These are phyloP conservation scores for Drosophila aff. DNA, from an alignment of 1,140 invertebrate species.

Conservation along the genomic window DNA sequence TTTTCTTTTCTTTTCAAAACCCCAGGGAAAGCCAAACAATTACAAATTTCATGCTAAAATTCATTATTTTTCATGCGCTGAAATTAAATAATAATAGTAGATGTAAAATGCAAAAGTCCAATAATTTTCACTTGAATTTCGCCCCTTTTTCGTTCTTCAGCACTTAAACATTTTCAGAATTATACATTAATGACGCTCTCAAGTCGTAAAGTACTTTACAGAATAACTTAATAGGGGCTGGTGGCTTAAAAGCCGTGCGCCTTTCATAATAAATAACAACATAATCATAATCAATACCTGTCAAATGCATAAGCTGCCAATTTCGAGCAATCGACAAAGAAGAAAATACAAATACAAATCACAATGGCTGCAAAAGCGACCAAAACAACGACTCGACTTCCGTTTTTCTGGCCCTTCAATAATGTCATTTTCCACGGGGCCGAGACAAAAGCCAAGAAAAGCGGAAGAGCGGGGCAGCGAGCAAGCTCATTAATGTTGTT, in stretches of 20 bases:
- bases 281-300: constrained; percentile 61
- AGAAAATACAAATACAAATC: constrained; percentile 30
- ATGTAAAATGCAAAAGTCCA: neutral
- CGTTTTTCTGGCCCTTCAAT: constrained; percentile 46
- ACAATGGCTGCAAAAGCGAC: constrained; percentile 14
- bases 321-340: constrained; percentile 37
- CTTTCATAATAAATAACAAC: constrained; percentile 35
- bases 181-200: neutral
- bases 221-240: constrained; percentile 6
- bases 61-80: neutral
- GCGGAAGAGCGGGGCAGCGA: constrained; percentile 26
- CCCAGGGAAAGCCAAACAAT: neutral
- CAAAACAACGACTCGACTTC: constrained; percentile 30
- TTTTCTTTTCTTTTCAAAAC: neutral
- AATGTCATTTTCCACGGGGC: constrained; percentile 47
- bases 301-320: constrained; percentile 58
- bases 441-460: constrained; percentile 31
- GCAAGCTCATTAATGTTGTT: constrained; percentile 61
- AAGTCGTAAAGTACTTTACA: neutral
- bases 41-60: neutral
- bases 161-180: neutral
- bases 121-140: neutral
- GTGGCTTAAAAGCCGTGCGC: constrained; percentile 10
- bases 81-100: neutral
- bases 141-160: neutral